Evolutionary conservation across 2,113 vertebrate species (phyloP).

Genomic region (Aegithalos caudatus): DNA sequence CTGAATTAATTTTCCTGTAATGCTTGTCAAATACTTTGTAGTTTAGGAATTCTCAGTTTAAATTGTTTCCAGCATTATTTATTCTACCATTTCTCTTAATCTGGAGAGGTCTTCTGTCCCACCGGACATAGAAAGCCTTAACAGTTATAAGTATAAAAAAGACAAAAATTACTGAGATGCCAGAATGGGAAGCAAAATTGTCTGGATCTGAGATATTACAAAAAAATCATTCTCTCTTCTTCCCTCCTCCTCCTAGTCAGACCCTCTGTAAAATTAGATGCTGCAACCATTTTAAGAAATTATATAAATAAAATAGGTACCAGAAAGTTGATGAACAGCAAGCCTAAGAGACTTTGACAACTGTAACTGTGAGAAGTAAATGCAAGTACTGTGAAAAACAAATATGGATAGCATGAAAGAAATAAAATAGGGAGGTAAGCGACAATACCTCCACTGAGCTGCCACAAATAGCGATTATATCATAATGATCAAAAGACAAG

Average conservation of each 20-base stretch:
- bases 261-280: neutral
- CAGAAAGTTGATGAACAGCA: neutral
- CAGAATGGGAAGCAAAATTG: neutral
- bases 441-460: constrained; percentile 48
- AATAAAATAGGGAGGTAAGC: neutral
- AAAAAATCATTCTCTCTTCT: neutral
- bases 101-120: neutral
- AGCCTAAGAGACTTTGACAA: constrained; percentile 7
- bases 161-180: neutral
- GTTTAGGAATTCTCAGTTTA: neutral
- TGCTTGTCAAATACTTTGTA: neutral
- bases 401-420: neutral
- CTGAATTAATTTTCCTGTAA: neutral
- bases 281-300: neutral
- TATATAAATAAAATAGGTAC: neutral
- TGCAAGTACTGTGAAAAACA: neutral
- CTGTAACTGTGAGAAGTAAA: constrained; percentile 18
- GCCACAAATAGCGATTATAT: neutral
- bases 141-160: neutral
- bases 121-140: neutral
- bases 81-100: neutral
- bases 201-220: neutral
- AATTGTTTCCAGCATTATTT: neutral
- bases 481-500: constrained; percentile 39
- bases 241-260: neutral